Conservation (phyloP, 2,113 vertebrate genomes). For the Pycnonotus jocosus region DNA sequence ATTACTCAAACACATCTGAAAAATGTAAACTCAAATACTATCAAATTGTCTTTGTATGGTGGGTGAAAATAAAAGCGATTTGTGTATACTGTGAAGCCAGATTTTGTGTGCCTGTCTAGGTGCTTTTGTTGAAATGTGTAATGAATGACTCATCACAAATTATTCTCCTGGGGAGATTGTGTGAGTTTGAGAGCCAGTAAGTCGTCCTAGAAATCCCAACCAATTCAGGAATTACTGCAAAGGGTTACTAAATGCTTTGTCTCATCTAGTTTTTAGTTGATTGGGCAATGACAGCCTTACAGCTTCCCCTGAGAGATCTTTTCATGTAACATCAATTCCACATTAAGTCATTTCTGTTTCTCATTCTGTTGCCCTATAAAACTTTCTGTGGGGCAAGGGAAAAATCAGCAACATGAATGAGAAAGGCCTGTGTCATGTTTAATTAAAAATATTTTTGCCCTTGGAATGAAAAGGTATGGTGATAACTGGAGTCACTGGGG, state of each 20-base stretch:
- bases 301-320: constrained; percentile 24
- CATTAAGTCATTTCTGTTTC: constrained; percentile 36
- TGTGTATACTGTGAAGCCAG: background rate
- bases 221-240: background rate
- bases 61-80: fast-evolving
- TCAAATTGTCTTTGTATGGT: background rate
- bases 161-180: background rate
- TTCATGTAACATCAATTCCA: constrained; percentile 46
- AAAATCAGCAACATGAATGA: constrained; percentile 33
- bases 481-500: background rate
- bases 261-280: constrained; percentile 29
- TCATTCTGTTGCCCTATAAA: constrained; percentile 46
- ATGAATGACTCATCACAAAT: background rate
- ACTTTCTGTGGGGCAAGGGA: constrained; percentile 15
- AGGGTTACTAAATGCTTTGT: constrained; percentile 25
- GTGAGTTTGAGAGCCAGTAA: background rate
- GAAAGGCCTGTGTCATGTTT: background rate
- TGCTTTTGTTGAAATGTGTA: background rate
- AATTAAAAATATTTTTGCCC: constrained; percentile 12
- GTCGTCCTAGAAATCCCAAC: background rate
- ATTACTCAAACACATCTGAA: background rate
- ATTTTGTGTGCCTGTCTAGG: background rate
- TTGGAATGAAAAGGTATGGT: constrained; percentile 8
- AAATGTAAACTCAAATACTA: background rate
- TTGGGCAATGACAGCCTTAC: constrained; percentile 30